These are phyloP conservation scores for Anseranas semipalmata DNA, from an alignment of 2,113 vertebrate genomes.

Conservation along the genomic window DNA sequence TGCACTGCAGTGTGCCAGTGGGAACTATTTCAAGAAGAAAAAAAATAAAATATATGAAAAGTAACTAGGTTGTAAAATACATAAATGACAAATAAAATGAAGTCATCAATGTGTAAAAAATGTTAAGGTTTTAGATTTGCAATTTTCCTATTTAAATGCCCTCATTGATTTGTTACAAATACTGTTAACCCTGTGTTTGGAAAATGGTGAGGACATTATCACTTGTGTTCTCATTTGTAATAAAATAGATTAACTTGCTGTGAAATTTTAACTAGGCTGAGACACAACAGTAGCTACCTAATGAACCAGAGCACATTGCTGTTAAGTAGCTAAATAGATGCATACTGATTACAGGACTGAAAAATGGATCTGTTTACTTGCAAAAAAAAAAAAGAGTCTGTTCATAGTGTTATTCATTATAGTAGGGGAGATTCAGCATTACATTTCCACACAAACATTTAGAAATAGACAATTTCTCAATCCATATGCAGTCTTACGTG, in stretches of 20 bases:
- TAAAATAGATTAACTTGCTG: slow-evolving; percentile 84
- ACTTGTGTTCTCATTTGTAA: slow-evolving; percentile 83
- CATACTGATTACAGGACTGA: slow-evolving; percentile 79
- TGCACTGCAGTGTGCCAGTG: not conserved
- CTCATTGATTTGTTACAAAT: slow-evolving; percentile 77
- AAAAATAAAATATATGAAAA: slow-evolving; percentile 10
- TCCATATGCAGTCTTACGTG: not conserved
- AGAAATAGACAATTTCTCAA: not conserved
- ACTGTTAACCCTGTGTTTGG: slow-evolving; percentile 80
- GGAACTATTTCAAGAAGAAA: not conserved
- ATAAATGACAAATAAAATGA: slow-evolving; percentile 71
- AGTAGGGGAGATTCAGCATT: slow-evolving; percentile 14
- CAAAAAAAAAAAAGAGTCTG: slow-evolving; percentile 4
- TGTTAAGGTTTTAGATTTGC: slow-evolving; percentile 55
- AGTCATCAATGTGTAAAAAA: slow-evolving; percentile 63
- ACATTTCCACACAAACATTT: not conserved
- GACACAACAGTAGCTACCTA: slow-evolving; percentile 83
- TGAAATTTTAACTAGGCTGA: slow-evolving; percentile 82
- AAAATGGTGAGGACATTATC: slow-evolving; percentile 75
- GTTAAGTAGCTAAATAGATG: slow-evolving; percentile 83
- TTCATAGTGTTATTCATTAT: slow-evolving; percentile 31
- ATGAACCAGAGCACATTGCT: slow-evolving; percentile 81
- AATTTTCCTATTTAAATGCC: slow-evolving; percentile 71
- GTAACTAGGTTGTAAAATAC: slow-evolving; percentile 56
- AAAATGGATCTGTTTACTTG: slow-evolving; percentile 78